Base-by-base conservation (phyloP, 2,888 invertebrate species). In the Netelia inedita region DNA sequence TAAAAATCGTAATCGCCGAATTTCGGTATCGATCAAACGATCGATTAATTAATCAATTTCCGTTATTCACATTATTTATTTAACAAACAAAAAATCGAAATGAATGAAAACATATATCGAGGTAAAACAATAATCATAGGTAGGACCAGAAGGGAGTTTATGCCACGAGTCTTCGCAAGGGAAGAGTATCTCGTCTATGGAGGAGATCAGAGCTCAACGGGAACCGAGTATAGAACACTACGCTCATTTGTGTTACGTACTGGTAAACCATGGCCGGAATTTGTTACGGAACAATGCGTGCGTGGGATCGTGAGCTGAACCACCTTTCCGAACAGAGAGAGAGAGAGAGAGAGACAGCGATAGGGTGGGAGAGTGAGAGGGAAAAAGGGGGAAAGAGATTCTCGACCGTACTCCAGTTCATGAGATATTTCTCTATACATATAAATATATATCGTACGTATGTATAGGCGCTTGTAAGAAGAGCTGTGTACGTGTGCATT, bases 261-360 rank as follows among this genome's bases (percentile, higher is more conserved):
- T 57, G 66, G 71, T 79, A 81, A 81, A 81, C 81, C 78, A 81
- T 69, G 69, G 57, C 81, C 81, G 84, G 84, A 85, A 85, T 85
- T 81, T 83, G 87, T 89, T 88, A 87, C 85, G 85, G 86, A 89
- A 89, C 89, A 88, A 88, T 89, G 78, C 87, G 79, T 82, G 82
- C 85, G 86, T 87, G 88, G 85, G 87, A 88, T 87, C 84, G 61
- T 5, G 23, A 61, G 61, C 11, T 11, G 21, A 21, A 57, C 57
- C 10, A 6, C 59, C 35, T 19, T 28, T 53, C 14, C 50, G 82
- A 78, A 41, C 23, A 28, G 69, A 76, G 82, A 86, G 79, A 61
- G 82, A 28, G 28, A 82, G 73, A 83, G 81, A 66, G 65, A 83
- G 57, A 57, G 46, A 16, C 28, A 63, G 16, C 8, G 55, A 53